Evolutionary conservation across 2,888 invertebrate species (phyloP), one percentile per base, ranked within the genome.

Genomic region (Drosophila sordidula): DNA sequence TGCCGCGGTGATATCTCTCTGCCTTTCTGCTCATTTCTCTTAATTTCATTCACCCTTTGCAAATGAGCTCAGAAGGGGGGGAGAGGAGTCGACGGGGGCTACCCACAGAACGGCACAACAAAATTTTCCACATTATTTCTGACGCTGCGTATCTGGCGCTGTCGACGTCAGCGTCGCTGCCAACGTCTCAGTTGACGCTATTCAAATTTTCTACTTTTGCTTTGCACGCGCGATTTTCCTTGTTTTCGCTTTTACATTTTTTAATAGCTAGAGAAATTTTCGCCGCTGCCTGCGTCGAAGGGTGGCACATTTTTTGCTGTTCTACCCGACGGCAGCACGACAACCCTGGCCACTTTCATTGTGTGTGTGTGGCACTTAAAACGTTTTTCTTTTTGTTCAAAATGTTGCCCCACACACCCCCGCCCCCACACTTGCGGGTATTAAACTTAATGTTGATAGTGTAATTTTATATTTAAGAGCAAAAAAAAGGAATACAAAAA

Each of bases 231-330:
- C 85, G 89, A 84, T 84, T 85, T 89, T 86, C 80, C 88, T 86
- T 86, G 87, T 89, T 86, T 86, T 86, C 87, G 89, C 88, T 86
- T 88, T 88, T 86, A 79, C 86, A 89, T 88, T 89, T 89, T 83
- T 84, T 84, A 84, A 84, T 84, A 84, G 83, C 89, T 87, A 87
- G 70, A 89, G 89, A 75, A 70, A 75, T 80, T 77, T 73, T 80
- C 66, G 63, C 58, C 55, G 67, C 62, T 65, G 54, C 64, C 65
- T 22, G 32, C 25, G 57, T 57, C 59, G 71, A 62, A 70, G 76
- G 77, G 77, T 78, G 80, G 77, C 59, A 68, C 69, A 29, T 57
- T 70, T 77, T 66, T 22, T 26, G 29, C 29, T 57, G 52, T 41
- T 52, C 44, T 32, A 50, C 50, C 51, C 64, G 64, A 49, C 68